Evolutionary conservation across 2,113 vertebrate genomes (phyloP), one percentile per base, ranked within the genome.

Genomic region (Oreamnos americanus): DNA sequence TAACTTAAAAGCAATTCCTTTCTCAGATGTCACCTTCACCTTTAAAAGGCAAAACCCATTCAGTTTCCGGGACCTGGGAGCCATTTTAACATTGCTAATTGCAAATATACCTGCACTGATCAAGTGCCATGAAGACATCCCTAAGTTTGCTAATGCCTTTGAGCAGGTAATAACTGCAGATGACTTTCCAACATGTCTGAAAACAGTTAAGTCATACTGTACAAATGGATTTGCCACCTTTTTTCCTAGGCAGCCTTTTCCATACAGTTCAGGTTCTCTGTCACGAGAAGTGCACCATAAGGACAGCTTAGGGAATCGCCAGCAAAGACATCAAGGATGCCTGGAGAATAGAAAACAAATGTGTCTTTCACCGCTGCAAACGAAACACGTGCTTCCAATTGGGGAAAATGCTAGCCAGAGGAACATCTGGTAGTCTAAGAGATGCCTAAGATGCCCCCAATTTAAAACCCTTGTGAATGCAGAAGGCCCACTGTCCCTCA

Each of bases 391-490:
- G 94, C 96, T 96, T 91, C 82, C 82, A 51, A 60, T 55, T 74
- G 93, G 86, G 57, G 55, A 60, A 39, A 62, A 89, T 49, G 16
- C 78, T 62, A 87, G 71, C 91, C 89, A 91, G 79, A 86, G 45
- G 76, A 91, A 95, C 93, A 98, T 94, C 98, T 97, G 97, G 82
- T 49, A 26, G 45, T 30, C 1, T 39, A 53, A 88, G 60, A 94
- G 95, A 91, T 79, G 89, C 23, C 82, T 86, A 78, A 78, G 85
- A 79, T 57, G 45, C 26, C 78, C 88, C 67, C 19, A 33, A 6
- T 91, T 96, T 83, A n/a, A 97, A 97, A 39, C 60, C 5, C 33
- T 62, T 83, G 71, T 93, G 81, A 21, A 4, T 23, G 25, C 49
- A 49, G 11, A 96, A 16, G 25, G 43, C 39, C 45, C 85, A 39